Conservation (phyloP, 2,797 vertebrate species). For the Momotus momota region DNA sequence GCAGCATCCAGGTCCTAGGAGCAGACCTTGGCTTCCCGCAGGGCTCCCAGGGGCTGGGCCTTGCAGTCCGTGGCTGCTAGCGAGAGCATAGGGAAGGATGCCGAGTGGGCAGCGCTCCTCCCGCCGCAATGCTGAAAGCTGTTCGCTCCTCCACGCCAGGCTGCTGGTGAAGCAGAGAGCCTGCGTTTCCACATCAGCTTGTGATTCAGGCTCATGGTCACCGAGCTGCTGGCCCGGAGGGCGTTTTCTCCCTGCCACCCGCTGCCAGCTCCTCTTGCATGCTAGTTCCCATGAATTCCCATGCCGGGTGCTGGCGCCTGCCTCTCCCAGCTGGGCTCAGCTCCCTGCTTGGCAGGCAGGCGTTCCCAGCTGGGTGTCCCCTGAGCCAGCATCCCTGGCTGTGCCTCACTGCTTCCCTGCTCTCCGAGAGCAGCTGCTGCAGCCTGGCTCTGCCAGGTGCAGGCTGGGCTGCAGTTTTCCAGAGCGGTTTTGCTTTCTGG, state of each 20-base stretch:
- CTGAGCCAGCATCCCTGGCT: slow-evolving; percentile 5
- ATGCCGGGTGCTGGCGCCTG: background rate
- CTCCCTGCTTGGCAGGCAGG: background rate
- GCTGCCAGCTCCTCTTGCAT: background rate
- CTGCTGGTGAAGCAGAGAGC: background rate
- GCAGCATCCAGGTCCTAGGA: rapidly evolving
- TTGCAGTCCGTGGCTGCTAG: background rate
- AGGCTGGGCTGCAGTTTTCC: background rate
- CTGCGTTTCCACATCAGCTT: background rate
- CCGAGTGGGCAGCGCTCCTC: background rate
- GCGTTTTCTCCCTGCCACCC: background rate
- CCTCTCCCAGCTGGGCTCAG: slow-evolving; percentile 10
- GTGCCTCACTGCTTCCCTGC: background rate
- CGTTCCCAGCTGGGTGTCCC: slow-evolving; percentile 7
- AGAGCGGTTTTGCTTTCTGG: background rate
- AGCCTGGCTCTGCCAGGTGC: background rate
- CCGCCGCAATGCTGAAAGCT: background rate
- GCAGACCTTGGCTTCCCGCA: background rate
- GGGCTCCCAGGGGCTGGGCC: background rate
- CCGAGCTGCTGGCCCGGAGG: background rate
- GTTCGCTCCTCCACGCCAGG: background rate
- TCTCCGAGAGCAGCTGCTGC: background rate
- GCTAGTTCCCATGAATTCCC: background rate
- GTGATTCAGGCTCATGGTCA: background rate
- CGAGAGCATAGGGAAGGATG: rapidly evolving